Base-by-base conservation (phyloP, 2,888 invertebrate species). In the Nomada ruficornis region DNA sequence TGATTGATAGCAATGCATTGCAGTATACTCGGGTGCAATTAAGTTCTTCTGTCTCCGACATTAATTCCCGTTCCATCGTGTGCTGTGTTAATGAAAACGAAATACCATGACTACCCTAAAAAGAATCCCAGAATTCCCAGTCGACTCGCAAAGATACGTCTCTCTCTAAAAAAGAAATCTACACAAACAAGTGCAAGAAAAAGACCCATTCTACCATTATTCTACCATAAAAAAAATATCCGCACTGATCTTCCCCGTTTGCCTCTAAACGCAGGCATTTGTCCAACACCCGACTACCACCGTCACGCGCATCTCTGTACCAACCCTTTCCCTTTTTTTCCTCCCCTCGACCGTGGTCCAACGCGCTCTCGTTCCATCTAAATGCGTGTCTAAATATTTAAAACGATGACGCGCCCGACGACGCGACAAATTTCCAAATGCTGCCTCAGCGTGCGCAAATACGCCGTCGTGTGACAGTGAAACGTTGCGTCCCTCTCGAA, bases 361-460 rank as follows among this genome's bases (percentile, higher is more conserved):
- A 23, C 54, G 20, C 54, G 20, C 20, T 10, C n/a, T 29, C 15
- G 42, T 18, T 44, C 50, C 69, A 62, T 77, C 36, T 7, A 18
- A 42, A 55, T 59, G 69, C 64, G 69, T n/a, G 26, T 15, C 42
- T 50, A 55, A 36, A 67, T 80, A 80, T 70, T 81, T 74, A 74
- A 82, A 81, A 29, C 74, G 52, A 44, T 57, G 74, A 65, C 65
- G 63, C 42, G 50, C 42, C 44, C 59, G 10, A 10, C 11, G 72
- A n/a, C 20, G 65, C 57, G 65, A 82, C 62, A 74, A 74, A 75
- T 82, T 62, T 67, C 52, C 13, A 52, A 36, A 54, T 59, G 67
- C 67, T 13, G 55, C 50, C 23, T 44, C n/a, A 7, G 42, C 26
- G 47, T 71, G 57, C 69, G 70, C 70, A 83, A 83, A 82, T 82